Base-by-base conservation (phyloP, 2,888 invertebrate species). In the Arrhopalites spinosus region DNA sequence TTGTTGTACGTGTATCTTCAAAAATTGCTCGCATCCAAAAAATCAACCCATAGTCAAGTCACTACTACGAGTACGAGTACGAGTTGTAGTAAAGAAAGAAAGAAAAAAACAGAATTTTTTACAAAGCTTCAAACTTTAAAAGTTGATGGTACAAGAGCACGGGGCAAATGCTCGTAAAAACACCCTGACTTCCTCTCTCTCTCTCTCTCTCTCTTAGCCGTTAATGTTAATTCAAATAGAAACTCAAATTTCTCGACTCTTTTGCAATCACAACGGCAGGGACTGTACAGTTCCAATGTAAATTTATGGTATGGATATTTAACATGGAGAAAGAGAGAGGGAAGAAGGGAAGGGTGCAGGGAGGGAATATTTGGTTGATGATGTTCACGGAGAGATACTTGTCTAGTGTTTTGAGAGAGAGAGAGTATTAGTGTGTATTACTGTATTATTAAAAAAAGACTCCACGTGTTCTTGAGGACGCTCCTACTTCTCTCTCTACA, bases 91-190 rank as follows among this genome's bases (percentile, higher is more conserved):
- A 56, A 56, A 67, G 30, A 67, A 20, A 67, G 30, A 45, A n/a
- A n/a, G 45, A 45, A 15, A 45, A 45, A 15, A 15, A 7, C 7
- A 45, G 45, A 45, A 15, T 15, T 45, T 15, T 11, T 11, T 11
- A 15, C 15, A 45, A 45, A 15, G 45, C 7, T 45, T 45, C 15
- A 11, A 45, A 15, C 7, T 7, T 56, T 56, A 20, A 23, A 23
- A 56, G 23, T 56, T 56, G 53, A 56, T 56, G 53, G 53, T 50
- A 69, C 53, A 47, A 20, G 70, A 70, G 70, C 56, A 70, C 70
- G 64, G 64, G 71, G 71, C 56, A 64, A 64, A 75, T 64, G 29
- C 64, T 75, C 75, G 75, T 75, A 75, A 71, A 73, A 75, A 74
- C 61, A 64, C 75, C 66, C 75, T 71, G 66, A 75, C 71, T 75